Percentiles rank a stretch among this genome's conserved stretches.
phyloP scores from a whole-genome alignment of 2,888 invertebrate genomes.

The Entomobrya multifasciata region DNA sequence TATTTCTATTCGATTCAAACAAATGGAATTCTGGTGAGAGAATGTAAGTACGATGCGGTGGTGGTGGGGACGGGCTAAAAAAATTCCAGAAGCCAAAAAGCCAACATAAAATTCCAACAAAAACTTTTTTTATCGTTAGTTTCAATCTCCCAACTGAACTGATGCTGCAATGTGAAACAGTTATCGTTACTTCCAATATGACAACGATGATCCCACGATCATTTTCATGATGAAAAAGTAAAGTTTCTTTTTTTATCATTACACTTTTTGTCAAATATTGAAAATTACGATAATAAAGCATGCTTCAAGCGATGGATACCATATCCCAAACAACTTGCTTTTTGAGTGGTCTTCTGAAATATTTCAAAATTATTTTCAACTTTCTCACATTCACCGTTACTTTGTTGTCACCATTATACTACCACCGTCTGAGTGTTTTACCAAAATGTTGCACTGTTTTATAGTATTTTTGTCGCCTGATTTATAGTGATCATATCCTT shows the following conservation, averaged over 20 bases:
- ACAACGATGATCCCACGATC: neutral
- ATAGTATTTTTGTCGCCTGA: constrained; percentile 19
- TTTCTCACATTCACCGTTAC: constrained; percentile 17
- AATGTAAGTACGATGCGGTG: neutral
- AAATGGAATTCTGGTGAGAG: neutral
- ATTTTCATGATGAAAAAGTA: constrained; percentile 42
- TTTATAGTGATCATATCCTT: constrained; percentile 45
- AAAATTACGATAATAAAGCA: neutral
- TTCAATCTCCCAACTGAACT: too few species aligned
- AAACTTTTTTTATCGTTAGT: neutral
- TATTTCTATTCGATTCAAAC: constrained; percentile 31
- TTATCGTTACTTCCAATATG: neutral
- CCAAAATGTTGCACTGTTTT: neutral
- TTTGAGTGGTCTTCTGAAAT: neutral
- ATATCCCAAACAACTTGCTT: too few species aligned
- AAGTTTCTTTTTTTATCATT: constrained; percentile 35
- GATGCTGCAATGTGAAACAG: neutral
- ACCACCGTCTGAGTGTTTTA: neutral
- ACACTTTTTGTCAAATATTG: too few species aligned
- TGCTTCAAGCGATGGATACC: neutral
- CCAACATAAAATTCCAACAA: constrained; percentile 20
- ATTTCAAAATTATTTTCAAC: constrained; percentile 33
- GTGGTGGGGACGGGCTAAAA: neutral
- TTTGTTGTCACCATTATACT: neutral
- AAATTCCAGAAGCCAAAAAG: neutral